phyloP scores from a whole-genome alignment of 2,113 vertebrate genomes.

The Tretioscincus oriximinensis region DNA sequence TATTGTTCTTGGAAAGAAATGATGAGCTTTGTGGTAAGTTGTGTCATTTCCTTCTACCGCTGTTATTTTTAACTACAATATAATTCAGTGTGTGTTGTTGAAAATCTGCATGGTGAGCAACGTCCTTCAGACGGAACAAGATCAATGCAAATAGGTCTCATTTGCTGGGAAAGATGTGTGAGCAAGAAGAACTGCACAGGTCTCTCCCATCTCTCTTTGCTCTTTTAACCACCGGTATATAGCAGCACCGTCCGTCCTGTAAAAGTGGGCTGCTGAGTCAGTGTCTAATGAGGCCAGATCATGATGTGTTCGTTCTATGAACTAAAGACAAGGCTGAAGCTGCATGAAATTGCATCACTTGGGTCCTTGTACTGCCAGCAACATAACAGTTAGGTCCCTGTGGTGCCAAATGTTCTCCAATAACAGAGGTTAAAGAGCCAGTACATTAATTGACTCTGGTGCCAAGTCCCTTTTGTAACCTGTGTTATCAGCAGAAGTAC shows the following conservation, averaged over 20 bases:
- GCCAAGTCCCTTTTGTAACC: constrained; percentile 78
- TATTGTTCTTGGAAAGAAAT: not conserved
- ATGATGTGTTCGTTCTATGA: constrained; percentile 29
- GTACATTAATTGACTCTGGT: constrained; percentile 78
- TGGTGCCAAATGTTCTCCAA: constrained; percentile 64
- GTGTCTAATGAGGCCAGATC: constrained; percentile 62
- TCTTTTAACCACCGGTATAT: not conserved
- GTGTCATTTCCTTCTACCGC: not conserved
- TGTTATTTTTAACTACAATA: not conserved
- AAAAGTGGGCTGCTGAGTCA: constrained; percentile 52
- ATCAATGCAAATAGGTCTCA: not conserved
- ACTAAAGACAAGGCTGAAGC: constrained; percentile 56
- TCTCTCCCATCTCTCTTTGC: not conserved
- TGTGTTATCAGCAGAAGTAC: constrained; percentile 83
- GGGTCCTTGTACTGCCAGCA: constrained; percentile 67
- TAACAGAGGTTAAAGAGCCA: constrained; percentile 80
- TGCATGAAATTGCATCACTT: constrained; percentile 58
- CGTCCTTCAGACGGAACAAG: not conserved
- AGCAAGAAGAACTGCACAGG: constrained; percentile 6
- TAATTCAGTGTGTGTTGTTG: not conserved
- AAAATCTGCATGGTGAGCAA: not conserved
- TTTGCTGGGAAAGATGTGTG: not conserved
- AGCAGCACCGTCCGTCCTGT: not conserved
- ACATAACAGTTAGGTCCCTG: constrained; percentile 55
- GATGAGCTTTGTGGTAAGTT: not conserved